Percentiles rank a stretch among this genome's conserved stretches.
phyloP scores from a whole-genome alignment of 2,113 vertebrate genomes.

The Danionella cerebrum region DNA sequence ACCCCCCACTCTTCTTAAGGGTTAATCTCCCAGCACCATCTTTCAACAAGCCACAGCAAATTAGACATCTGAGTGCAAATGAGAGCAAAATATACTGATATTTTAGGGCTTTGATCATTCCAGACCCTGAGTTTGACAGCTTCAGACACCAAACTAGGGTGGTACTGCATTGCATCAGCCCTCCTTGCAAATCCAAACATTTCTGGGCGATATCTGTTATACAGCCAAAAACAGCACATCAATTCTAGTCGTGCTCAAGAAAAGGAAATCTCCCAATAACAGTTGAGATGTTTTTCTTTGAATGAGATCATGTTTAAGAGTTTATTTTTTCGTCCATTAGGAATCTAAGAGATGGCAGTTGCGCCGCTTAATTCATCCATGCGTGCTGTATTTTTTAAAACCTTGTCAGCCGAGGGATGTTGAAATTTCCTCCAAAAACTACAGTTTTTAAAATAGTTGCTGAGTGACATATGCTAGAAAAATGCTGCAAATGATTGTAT shows the following conservation, averaged over 20 bases:
- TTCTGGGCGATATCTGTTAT: slow-evolving; percentile 11
- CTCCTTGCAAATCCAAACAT: slow-evolving; percentile 21
- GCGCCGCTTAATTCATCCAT: slow-evolving; percentile 19
- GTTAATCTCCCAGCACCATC: not conserved
- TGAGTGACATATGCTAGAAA: slow-evolving; percentile 15
- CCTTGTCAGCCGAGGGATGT: not conserved
- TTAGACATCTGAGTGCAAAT: slow-evolving; percentile 30
- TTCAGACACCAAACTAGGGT: slow-evolving; percentile 22
- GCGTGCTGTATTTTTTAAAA: slow-evolving; percentile 20
- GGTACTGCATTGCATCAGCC: slow-evolving; percentile 38
- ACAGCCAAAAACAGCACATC: slow-evolving; percentile 42
- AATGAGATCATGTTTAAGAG: slow-evolving; percentile 39
- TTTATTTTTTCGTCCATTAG: slow-evolving; percentile 25
- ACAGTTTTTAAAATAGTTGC: slow-evolving; percentile 10
- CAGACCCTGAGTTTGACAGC: slow-evolving; percentile 4
- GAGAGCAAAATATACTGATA: slow-evolving; percentile 33
- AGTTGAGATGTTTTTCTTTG: slow-evolving; percentile 38
- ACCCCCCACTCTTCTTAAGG: not conserved
- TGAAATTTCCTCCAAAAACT: slow-evolving; percentile 14
- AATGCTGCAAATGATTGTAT: slow-evolving; percentile 11
- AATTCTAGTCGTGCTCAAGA: slow-evolving; percentile 28
- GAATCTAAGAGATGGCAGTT: slow-evolving; percentile 20
- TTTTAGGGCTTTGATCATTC: slow-evolving; percentile 27
- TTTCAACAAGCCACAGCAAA: slow-evolving; percentile 35
- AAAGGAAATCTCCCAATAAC: slow-evolving; percentile 41